A percentile compares a stretch with the other conserved stretches of the same genome.
These are phyloP conservation scores for Morinoia aosen DNA, from an alignment of 2,888 invertebrate genomes.

Conservation along the genomic window DNA sequence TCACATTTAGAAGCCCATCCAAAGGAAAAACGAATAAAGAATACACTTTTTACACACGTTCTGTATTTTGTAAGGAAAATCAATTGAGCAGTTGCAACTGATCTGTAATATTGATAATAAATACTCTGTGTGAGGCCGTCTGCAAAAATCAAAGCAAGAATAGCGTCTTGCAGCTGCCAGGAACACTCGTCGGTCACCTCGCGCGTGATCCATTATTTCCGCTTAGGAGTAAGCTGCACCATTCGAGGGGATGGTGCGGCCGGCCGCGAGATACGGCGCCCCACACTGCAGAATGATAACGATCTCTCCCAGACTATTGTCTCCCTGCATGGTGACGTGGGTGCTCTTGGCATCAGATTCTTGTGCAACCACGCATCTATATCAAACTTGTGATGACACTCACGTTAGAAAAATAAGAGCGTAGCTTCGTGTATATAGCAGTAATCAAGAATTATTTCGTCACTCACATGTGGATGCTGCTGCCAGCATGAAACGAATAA, in stretches of 20 bases:
- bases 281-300: neutral
- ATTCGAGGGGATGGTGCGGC: neutral
- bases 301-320: neutral
- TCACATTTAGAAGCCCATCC: neutral
- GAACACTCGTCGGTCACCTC: neutral
- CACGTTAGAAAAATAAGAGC: no score
- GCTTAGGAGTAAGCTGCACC: conserved; percentile 4
- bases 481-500: no score
- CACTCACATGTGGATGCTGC: no score
- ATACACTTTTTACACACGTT: neutral
- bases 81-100: neutral
- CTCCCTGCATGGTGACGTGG: neutral
- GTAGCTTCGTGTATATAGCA: no score
- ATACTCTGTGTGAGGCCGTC: neutral
- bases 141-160: neutral
- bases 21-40: neutral
- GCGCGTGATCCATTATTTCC: neutral
- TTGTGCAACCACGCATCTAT: no score
- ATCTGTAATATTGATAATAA: neutral
- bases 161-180: neutral
- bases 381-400: no score
- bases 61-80: neutral
- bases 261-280: neutral
- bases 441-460: no score
- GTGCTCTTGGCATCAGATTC: neutral